Conservation (phyloP, 2,797 vertebrate species). For the Cynodonichthys magdalenae region DNA sequence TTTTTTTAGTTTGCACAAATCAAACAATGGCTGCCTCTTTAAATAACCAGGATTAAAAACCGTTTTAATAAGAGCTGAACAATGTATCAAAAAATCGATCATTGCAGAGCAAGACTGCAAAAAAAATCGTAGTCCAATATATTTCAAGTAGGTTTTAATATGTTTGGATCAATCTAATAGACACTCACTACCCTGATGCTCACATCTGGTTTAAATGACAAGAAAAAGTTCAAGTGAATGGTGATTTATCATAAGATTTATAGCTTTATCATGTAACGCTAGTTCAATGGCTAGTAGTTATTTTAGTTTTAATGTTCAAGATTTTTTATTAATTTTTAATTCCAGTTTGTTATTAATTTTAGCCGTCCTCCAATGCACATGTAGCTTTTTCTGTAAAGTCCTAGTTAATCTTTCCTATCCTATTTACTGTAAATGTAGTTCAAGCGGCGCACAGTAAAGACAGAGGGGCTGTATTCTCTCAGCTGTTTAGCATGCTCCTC, state of each 20-base stretch:
- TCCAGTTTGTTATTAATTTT: constrained; percentile 12
- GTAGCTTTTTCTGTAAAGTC: neutral
- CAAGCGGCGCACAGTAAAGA: constrained; percentile 28
- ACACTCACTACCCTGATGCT: too few relatives aligned
- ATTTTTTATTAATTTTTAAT: neutral
- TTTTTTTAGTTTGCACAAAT: constrained; percentile 50
- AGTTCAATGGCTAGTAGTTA: neutral
- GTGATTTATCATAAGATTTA: too few relatives aligned
- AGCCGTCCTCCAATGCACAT: constrained; percentile 18
- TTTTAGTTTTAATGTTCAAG: neutral
- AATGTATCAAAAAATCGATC: too few relatives aligned
- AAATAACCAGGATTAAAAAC: constrained; percentile 8
- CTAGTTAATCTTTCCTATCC: constrained; percentile 29
- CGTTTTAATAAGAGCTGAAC: too few relatives aligned
- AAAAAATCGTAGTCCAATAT: too few relatives aligned
- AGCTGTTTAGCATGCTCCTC: constrained; percentile 44
- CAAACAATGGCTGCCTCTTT: constrained; percentile 7
- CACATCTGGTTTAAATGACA: too few relatives aligned
- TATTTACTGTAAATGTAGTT: constrained; percentile 47
- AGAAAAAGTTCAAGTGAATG: too few relatives aligned
- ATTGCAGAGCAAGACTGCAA: too few relatives aligned
- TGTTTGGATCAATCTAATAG: too few relatives aligned
- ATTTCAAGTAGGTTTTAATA: too few relatives aligned
- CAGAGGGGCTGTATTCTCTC: constrained; percentile 40
- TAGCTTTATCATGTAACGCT: neutral